Evolutionary conservation across 2,113 vertebrate species (phyloP).

Genomic region (Aphyosemion australe): DNA sequence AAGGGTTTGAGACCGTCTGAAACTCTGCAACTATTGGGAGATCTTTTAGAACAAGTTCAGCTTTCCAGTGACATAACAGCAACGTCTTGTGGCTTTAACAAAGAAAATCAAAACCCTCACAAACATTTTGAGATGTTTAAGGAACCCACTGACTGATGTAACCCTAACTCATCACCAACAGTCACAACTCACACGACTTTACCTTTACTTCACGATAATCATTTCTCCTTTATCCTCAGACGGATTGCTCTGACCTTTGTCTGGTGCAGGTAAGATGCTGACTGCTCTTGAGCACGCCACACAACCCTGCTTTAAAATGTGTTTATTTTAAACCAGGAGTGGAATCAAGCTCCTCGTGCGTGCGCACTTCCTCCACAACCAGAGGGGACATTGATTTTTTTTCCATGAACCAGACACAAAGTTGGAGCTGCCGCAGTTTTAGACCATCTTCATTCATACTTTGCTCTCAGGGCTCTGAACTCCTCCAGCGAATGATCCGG

Average conservation of each 20-base stretch:
- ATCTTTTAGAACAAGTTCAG: too few species aligned
- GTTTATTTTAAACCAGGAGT: background rate
- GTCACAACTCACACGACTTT: too few species aligned
- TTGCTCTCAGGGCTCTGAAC: slow-evolving; percentile 20
- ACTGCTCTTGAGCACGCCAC: background rate
- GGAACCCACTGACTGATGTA: too few species aligned
- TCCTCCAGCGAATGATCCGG: slow-evolving; percentile 49
- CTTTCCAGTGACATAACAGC: too few species aligned
- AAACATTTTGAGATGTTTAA: too few species aligned
- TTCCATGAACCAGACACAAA: background rate
- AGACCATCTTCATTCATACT: slow-evolving; percentile 6
- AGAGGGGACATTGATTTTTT: background rate
- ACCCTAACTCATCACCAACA: too few species aligned
- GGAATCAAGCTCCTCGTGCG: background rate
- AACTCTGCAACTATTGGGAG: too few species aligned
- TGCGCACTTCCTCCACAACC: too few species aligned
- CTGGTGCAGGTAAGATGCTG: background rate
- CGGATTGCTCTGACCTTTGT: background rate
- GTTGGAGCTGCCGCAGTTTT: slow-evolving; percentile 14
- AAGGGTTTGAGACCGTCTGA: too few species aligned
- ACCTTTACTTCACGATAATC: too few species aligned
- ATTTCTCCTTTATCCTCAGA: background rate
- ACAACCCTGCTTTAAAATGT: background rate
- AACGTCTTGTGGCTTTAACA: too few species aligned
- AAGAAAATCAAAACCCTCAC: too few species aligned